A percentile compares a stretch with the other conserved stretches of the same genome.
phyloP scores from a whole-genome alignment of 1,140 invertebrate genomes.

The Nasonia longicornis region DNA sequence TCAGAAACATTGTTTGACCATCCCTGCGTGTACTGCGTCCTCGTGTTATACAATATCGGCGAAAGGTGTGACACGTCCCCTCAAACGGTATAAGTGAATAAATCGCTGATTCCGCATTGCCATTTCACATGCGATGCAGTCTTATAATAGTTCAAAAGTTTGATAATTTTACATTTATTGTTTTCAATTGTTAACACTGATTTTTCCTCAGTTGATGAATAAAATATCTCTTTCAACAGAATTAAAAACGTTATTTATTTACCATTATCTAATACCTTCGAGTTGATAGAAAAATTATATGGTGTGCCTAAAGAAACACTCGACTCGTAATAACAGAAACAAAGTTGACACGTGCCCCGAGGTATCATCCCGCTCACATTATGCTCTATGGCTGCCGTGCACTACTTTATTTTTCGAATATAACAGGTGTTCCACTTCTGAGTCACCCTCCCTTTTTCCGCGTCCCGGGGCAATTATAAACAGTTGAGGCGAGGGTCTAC shows the following conservation, averaged over 20 bases:
- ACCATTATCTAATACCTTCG: no score
- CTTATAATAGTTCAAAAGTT: no score
- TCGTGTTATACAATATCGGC: background rate
- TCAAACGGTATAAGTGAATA: background rate
- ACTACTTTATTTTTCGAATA: slow-evolving; percentile 7
- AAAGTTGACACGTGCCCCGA: background rate
- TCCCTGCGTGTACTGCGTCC: background rate
- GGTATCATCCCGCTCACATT: slow-evolving; percentile 9
- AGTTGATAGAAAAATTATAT: no score
- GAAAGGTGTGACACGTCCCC: background rate
- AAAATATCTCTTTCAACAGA: background rate
- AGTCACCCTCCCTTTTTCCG: slow-evolving; percentile 24
- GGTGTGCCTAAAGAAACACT: background rate
- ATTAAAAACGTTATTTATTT: no score
- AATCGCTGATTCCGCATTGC: background rate
- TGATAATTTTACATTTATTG: no score
- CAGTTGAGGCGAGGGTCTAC: slow-evolving; percentile 5
- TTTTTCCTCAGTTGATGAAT: background rate
- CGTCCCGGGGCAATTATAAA: slow-evolving; percentile 12
- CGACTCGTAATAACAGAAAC: background rate
- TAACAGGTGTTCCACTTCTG: slow-evolving; percentile 29
- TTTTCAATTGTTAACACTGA: no score
- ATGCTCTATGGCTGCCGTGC: background rate
- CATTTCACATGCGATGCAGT: background rate
- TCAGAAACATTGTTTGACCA: slow-evolving; percentile 3